Evolutionary conservation across 2,888 invertebrate species (phyloP), one percentile per base, ranked within the genome.

Genomic region (Sclerodermus sp.): DNA sequence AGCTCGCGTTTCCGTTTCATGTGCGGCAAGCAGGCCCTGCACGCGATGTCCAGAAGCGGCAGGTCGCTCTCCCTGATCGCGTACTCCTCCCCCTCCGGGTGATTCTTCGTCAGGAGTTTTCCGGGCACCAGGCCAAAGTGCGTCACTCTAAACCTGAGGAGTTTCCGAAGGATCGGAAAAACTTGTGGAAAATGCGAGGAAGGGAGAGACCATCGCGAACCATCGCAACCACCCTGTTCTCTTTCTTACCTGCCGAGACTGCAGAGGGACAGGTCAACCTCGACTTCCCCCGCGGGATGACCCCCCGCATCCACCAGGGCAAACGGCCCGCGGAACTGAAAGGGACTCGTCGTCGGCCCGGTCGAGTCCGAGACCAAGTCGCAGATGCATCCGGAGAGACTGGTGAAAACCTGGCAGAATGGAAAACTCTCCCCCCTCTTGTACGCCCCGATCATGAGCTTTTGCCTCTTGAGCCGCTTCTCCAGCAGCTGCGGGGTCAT

Each of bases 341-440:
- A 58, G 10, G 60, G 55, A 0, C 17, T 42, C 4, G 50, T 55
- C 39, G 2, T 49, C 18, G 9, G 45, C 15, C 23, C 23, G 3
- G 3, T 8, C 4, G 23, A 3, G 4, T 23, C 8, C 4, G 23
- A 57, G 47, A 68, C 67, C 54, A 65, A 45, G 17, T 64, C 61
- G 30, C 66, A 67, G 23, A 57, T 57, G 45, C 67, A 67, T 16
- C 64, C 66, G 2, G 53, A 44, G 29, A 67, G 53, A 12, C 53
- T 45, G 1, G 58, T 51, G 10, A 46, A 38, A 12, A 43, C 43
- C 5, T 54, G 13, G 32, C 67, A 68, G 12, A 63, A 31, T 2
- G 68, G 68, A 32, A 55, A 67, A 23, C 32, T 46, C 14, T 68
- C 67, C 8, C 54, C 48, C 4, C 15, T 12, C 40, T 57, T 48